Evolutionary conservation across 2,113 vertebrate genomes (phyloP), one percentile per base, ranked within the genome.

Genomic region (Glareola pratincola): DNA sequence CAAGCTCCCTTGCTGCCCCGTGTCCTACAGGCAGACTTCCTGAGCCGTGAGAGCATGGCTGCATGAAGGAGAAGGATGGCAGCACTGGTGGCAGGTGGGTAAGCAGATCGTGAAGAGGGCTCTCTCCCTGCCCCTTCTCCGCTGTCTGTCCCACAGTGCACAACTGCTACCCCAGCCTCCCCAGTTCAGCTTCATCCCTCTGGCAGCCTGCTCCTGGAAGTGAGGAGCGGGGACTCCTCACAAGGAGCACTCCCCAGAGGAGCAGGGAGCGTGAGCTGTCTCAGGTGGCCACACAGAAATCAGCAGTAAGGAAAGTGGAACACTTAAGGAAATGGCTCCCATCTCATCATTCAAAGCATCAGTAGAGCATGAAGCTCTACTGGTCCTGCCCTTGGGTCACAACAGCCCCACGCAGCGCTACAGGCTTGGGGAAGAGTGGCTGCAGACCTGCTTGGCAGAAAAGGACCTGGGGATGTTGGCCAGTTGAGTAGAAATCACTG

Each of bases 1-100:
- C 36, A 32, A 20, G 14, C 27, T 43, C n/a, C 17, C 41, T 79
- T 0, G 0, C 72, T 75, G 34, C 15, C 24, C 30, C 34, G 7
- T n/a, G 17, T 59, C 22, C 47, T 56, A 2, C 12, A 2, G 9
- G 41, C 30, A 57, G 36, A 14, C 6, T 23, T 62, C 39, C 30
- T 62, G n/a, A 77, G 43, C 4, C 0, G 1, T 30, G 19, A 51
- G 19, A 12, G 22, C 27, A 36, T 0, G 0, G 30, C 34, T 66
- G 11, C 20, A 7, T 11, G 30, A 30, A 30, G 68, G 14, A 60
- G 34, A 56, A 34, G 30, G 18, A 20, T 81, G 56, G 78, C 39
- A 74, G 14, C 29, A 8, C n/a, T 23, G 48, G 12, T 7, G 11
- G 14, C 5, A 10, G 30, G 5, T 10, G 10, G 36, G 22, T 21